Evolutionary conservation across 1,140 invertebrate species (phyloP).

Genomic region (Meloidogyne floridensis): DNA sequence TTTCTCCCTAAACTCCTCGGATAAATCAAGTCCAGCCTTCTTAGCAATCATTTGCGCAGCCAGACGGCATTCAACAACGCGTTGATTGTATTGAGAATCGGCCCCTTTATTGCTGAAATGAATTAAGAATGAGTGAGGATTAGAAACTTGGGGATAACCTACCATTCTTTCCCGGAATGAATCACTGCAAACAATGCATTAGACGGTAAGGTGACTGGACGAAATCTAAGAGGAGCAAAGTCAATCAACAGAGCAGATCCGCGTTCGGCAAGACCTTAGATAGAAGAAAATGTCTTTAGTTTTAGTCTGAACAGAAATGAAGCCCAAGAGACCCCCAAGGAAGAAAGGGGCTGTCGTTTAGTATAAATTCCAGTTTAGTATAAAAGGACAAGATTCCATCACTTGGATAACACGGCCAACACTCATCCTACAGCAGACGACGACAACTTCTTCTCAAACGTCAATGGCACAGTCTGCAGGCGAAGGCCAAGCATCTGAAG

Average conservation of each 20-base stretch:
- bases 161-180: slow-evolving; percentile 83
- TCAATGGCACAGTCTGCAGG: too few relatives aligned
- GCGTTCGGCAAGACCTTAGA: slow-evolving; percentile 81
- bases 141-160: slow-evolving; percentile 86
- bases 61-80: slow-evolving; percentile 89
- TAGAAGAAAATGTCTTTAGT: not conserved
- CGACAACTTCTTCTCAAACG: too few relatives aligned
- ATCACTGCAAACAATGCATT: slow-evolving; percentile 87
- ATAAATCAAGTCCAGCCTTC: not conserved
- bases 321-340: too few relatives aligned
- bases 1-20: too few relatives aligned
- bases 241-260: slow-evolving; percentile 80
- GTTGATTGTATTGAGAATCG: slow-evolving; percentile 72
- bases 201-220: slow-evolving; percentile 78
- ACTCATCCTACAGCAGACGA: too few relatives aligned
- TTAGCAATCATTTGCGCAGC: slow-evolving; percentile 75
- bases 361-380: too few relatives aligned
- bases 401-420: slow-evolving; percentile 69
- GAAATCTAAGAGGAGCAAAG: slow-evolving; percentile 83
- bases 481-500: too few relatives aligned
- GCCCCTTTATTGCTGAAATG: not conserved
- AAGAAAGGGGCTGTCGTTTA: too few relatives aligned
- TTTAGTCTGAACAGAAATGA: too few relatives aligned
- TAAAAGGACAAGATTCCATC: too few relatives aligned
- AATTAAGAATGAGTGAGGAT: slow-evolving; percentile 68